Evolutionary conservation across 2,113 vertebrate genomes (phyloP).

Genomic region (Psilopogon haemacephalus): DNA sequence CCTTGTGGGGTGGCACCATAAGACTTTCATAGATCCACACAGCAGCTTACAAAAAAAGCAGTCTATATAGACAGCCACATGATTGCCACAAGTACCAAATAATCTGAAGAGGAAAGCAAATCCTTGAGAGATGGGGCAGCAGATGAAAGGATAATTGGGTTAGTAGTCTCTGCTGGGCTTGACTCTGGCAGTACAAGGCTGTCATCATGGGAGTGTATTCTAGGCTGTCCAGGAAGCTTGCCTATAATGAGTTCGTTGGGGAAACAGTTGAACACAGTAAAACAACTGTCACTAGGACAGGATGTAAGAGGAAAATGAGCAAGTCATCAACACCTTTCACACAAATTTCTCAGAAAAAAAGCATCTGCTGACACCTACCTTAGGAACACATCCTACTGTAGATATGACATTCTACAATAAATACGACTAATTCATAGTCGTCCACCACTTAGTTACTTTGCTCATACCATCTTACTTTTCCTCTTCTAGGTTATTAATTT

Average conservation of each 20-base stretch:
- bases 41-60: not conserved
- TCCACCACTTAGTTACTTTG: constrained; percentile 31
- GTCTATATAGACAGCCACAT: not conserved
- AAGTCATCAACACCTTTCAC: constrained; percentile 30
- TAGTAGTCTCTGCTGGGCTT: not conserved
- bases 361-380: not conserved
- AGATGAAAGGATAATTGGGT: not conserved
- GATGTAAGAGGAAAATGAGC: not conserved
- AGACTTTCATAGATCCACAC: not conserved
- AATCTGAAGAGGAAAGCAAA: not conserved
- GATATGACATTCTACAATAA: constrained; percentile 32
- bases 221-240: not conserved
- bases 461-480: not conserved
- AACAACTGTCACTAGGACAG: not conserved
- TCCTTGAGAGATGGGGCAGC: rapidly evolving
- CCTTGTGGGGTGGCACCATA: not conserved
- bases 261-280: not conserved
- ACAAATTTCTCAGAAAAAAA: constrained; percentile 13
- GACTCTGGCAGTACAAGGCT: not conserved
- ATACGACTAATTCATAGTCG: constrained; percentile 47
- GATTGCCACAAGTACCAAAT: not conserved
- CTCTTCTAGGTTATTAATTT: not conserved
- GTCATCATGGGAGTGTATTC: not conserved
- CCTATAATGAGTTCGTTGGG: not conserved
- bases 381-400: constrained; percentile 27